Evolutionary conservation across 2,113 vertebrate species (phyloP).

Genomic region (Hyla sarda): DNA sequence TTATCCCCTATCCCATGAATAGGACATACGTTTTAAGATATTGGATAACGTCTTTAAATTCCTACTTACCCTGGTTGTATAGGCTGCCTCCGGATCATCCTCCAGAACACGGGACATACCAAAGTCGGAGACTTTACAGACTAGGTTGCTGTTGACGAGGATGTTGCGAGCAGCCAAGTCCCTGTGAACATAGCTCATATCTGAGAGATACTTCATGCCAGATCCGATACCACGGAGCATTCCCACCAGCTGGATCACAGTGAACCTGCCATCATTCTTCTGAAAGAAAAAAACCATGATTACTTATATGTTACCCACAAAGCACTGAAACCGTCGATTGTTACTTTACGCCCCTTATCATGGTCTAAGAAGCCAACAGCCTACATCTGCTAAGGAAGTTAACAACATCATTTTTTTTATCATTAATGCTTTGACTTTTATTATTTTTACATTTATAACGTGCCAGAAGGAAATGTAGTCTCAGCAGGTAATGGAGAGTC

Average conservation of each 20-base stretch:
- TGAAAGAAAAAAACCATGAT: constrained; percentile 61
- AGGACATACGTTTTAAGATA: no score
- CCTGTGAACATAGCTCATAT: constrained; percentile 98
- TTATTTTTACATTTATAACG: background rate
- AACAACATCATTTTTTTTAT: no score
- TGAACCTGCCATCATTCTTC: constrained; percentile 98
- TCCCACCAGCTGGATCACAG: constrained; percentile 95
- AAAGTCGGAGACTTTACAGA: constrained; percentile 98
- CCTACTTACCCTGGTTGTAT: constrained; percentile 89
- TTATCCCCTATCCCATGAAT: no score
- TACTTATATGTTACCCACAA: background rate
- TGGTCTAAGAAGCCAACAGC: background rate
- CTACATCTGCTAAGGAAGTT: background rate
- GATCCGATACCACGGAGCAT: constrained; percentile 95
- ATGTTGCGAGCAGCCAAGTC: constrained; percentile 96
- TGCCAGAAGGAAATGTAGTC: background rate
- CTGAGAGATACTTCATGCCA: constrained; percentile 97
- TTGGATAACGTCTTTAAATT: no score
- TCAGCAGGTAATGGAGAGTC: background rate
- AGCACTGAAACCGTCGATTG: background rate
- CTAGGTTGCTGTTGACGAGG: constrained; percentile 96
- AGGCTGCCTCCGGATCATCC: constrained; percentile 94
- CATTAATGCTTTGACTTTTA: background rate
- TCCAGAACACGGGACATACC: constrained; percentile 97
- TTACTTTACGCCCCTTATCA: background rate